Base-by-base conservation (phyloP, 1,140 invertebrate species). In the Camponotus pennsylvanicus region DNA sequence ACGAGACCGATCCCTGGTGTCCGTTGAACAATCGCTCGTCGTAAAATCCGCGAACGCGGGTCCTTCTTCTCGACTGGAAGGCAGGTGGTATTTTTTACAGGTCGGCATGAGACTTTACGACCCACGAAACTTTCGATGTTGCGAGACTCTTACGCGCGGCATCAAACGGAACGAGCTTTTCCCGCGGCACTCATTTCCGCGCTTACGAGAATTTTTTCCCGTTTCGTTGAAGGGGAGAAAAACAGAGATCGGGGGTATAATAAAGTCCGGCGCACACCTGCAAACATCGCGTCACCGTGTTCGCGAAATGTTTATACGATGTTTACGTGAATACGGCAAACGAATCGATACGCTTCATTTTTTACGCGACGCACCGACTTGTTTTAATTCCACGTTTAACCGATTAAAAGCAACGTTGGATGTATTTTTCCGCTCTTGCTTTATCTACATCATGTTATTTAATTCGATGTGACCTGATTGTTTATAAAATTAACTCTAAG, bases 141-240 rank as follows among this genome's bases (percentile, higher is more conserved):
- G n/a, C 70, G 6, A 80, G 45, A 80, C 64, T 80, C 70, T 42
- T 49, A 49, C 70, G 77, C 45, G 34, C 63, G 32, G 34, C 78
- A 57, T 80, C 64, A 80, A 78, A 80, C 21, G 2, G 7, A 70
- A 80, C 66, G 49, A 80, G 70, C 45, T 70, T 80, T 15, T 70
- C 64, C 49, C 66, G 37, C 37, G 66, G 37, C 67, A 66, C 70
- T 52, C 78, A 80, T 80, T 80, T 52, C 67, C 76, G 76, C 49
- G 21, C 15, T 57, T 34, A n/a, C 34, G 13, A 45, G 37, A 42
- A 15, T 57, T 57, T 45, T 80, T 57, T 7, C 45, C 0, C 66
- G 27, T 79, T 80, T 42, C 49, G 8, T 15, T 21, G 37, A 27
- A 27, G 27, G 3, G 21, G 21, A 0, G 18, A 37, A 13, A 69